Percentiles rank a stretch among this genome's conserved stretches.
Conservation (phyloP, 2,113 vertebrate species). For the Hyla sarda region DNA sequence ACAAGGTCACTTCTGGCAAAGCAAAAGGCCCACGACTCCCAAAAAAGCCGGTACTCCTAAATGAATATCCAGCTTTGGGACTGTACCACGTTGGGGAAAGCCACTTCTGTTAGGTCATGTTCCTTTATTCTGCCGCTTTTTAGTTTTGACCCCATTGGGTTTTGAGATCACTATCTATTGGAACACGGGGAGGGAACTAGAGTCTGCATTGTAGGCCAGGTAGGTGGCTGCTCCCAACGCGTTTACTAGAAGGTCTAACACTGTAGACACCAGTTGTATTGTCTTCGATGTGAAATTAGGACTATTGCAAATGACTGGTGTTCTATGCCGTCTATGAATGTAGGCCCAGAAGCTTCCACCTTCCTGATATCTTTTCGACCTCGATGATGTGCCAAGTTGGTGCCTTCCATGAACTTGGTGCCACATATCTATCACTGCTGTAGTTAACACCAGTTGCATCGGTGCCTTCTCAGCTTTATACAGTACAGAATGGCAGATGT, state of each 20-base stretch:
- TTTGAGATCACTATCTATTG: neutral
- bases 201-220: neutral
- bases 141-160: neutral
- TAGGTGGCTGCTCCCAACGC: neutral
- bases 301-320: neutral
- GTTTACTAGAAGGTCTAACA: neutral
- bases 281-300: neutral
- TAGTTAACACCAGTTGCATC: neutral
- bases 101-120: neutral
- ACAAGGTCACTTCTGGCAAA: conserved; percentile 88
- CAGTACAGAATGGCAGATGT: neutral
- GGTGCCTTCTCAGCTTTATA: conserved; percentile 34
- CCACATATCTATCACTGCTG: neutral
- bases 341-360: neutral
- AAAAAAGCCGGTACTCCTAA: conserved; percentile 88
- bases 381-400: conserved; percentile 38
- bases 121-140: neutral
- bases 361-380: neutral
- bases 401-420: conserved; percentile 18
- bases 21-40: conserved; percentile 84
- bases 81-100: neutral
- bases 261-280: neutral
- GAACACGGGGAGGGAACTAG: neutral
- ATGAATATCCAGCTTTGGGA: conserved; percentile 9
- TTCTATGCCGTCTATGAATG: neutral